Conservation (phyloP, 37 sponge, comb jelly and placozoan genomes). For the Hexactinellida sp. region DNA sequence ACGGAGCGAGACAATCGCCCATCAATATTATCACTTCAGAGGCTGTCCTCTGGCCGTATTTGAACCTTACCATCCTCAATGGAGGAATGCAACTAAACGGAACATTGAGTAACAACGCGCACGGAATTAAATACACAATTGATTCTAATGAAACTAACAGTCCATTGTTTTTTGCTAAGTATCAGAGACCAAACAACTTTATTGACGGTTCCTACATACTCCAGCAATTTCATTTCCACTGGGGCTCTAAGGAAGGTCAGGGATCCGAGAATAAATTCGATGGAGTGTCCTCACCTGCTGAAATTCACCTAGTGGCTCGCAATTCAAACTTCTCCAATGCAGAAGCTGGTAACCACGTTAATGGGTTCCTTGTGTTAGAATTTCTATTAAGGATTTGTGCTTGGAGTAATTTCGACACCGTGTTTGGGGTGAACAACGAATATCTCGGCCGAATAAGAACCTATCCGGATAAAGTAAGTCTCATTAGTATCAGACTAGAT, state of each 20-base stretch:
- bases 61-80: neutral
- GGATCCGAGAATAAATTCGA: neutral
- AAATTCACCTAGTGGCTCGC: neutral
- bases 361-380: neutral
- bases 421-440: neutral
- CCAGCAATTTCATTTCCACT: neutral
- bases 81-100: neutral
- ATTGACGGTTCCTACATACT: neutral
- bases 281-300: neutral
- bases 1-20: neutral
- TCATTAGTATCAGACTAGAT: neutral
- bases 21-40: neutral
- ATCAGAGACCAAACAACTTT: neutral
- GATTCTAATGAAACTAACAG: neutral
- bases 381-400: neutral
- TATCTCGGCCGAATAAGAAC: neutral
- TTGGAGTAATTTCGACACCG: neutral
- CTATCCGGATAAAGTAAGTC: neutral
- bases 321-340: neutral
- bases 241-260: neutral
- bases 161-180: neutral
- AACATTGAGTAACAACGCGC: neutral
- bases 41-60: neutral
- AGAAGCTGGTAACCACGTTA: neutral
- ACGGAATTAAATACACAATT: neutral